Base-by-base conservation (phyloP, 2,113 vertebrate species). In the Seriola aureovittata region DNA sequence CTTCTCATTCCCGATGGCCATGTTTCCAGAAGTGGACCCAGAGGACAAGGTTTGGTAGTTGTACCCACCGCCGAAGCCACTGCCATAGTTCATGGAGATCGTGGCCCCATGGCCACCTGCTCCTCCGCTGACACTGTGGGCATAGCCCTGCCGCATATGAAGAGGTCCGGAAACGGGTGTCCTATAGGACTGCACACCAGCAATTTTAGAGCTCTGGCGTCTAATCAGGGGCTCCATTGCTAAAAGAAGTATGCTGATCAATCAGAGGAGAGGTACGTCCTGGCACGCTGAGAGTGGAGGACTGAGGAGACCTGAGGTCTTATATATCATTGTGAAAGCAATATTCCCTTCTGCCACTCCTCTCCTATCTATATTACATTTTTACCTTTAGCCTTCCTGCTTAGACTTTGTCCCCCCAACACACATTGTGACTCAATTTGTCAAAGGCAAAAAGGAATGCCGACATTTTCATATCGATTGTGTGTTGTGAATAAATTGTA, bases 1-100 rank as follows among this genome's bases (percentile, higher is more conserved):
- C 88, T 95, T 95, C 85, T 95, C 94, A 0, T 93, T 94, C 4
- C 69, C 88, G 14, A 95, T 93, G 82, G 80, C 7, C 13, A 92
- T 54, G 59, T n/a, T 21, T 1, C 72, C 81, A n/a, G 69, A 23
- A 4, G 0, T 60, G 17, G 64, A 13, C 0, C 2, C 58, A 1
- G 54, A 19, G 1, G 59, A 32, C 42, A 5, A 1, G 44, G 50
- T 40, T 0, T 80, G 71, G 76, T 88, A 75, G 64, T 89, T 80
- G 40, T 73, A 50, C 16, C 89, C 65, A 1, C 74, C 52, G 1
- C 71, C 52, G 0, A 82, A 57, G 42, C 77, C 5, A 4, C 88
- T 86, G 50, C 72, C 16, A 10, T 69, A 88, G 58, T 82, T 71
- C 8, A 85, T 88, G 80, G 95, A 95, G 85, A 95, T 93, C 65